A percentile compares a stretch with the other conserved stretches of the same genome.
phyloP scores from a whole-genome alignment of 2,888 invertebrate genomes.

The Arctia plantaginis region DNA sequence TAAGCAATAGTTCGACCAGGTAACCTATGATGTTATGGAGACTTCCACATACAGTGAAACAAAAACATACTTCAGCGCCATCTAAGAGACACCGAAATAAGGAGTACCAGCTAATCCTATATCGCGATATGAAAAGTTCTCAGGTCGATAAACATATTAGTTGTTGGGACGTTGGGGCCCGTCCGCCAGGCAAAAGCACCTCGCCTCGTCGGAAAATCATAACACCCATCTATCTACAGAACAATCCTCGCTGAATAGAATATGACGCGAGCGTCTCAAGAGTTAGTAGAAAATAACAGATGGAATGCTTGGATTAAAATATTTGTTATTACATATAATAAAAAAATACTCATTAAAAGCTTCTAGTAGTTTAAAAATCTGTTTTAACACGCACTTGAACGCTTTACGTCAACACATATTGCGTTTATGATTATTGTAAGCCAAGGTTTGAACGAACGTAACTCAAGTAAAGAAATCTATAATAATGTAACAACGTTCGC shows the following conservation, averaged over 20 bases:
- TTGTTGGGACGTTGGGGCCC: too few relatives aligned
- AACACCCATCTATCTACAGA: neutral
- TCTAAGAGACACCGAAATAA: too few relatives aligned
- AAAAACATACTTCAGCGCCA: too few relatives aligned
- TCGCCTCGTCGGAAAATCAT: neutral
- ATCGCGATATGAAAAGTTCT: too few relatives aligned
- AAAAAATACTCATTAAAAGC: neutral
- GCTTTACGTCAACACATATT: neutral
- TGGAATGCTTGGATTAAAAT: neutral
- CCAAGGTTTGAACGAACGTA: neutral
- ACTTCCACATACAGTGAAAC: too few relatives aligned
- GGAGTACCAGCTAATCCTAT: too few relatives aligned
- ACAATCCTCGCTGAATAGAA: neutral
- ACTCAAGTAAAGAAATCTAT: conserved; percentile 3
- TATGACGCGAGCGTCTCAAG: neutral
- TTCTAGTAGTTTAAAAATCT: neutral
- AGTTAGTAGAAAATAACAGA: neutral
- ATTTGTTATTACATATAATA: neutral
- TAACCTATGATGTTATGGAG: too few relatives aligned
- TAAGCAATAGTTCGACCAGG: too few relatives aligned
- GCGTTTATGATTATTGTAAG: conserved; percentile 10
- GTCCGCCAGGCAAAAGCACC: too few relatives aligned
- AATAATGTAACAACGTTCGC: neutral
- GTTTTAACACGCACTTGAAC: neutral
- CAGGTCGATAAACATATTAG: too few relatives aligned